Percentiles rank a stretch among this genome's conserved stretches.
Conservation (phyloP, 2,888 invertebrate genomes). For the Eudiplozoon nipponicum region DNA sequence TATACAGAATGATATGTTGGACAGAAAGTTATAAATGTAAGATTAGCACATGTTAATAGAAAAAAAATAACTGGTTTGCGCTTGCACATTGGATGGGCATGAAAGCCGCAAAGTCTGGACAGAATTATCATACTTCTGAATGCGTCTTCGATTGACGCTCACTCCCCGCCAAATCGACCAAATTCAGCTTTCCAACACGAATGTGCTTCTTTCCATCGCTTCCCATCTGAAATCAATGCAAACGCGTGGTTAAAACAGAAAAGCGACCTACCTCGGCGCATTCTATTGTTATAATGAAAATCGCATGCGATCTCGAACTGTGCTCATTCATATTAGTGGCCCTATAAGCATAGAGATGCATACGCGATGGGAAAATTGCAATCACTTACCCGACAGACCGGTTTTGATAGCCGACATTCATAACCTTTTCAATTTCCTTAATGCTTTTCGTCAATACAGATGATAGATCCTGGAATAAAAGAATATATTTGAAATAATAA, state of each 20-base stretch:
- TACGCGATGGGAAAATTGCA: slow-evolving; percentile 1
- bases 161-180: slow-evolving; percentile 86
- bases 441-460: slow-evolving; percentile 70
- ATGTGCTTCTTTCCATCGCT: slow-evolving; percentile 33
- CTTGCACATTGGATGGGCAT: no score
- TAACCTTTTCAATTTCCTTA: slow-evolving; percentile 61
- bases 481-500: slow-evolving; percentile 17
- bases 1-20: no score
- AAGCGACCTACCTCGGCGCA: slow-evolving; percentile 37
- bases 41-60: no score
- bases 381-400: slow-evolving; percentile 46
- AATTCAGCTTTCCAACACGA: slow-evolving; percentile 65
- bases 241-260: slow-evolving; percentile 1
- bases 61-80: no score
- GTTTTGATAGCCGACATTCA: slow-evolving; percentile 65
- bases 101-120: no score
- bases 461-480: slow-evolving; percentile 38
- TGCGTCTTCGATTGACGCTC: slow-evolving; percentile 84
- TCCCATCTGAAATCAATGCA: slow-evolving; percentile 28
- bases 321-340: slow-evolving; percentile 93
- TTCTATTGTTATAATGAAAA: slow-evolving; percentile 84
- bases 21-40: no score
- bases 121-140: no score
- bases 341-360: slow-evolving; percentile 23
- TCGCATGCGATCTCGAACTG: slow-evolving; percentile 80